Evolutionary conservation across 53 echinoderm and acorn worm species (phyloP).

Genomic region (Mesocentrotus franciscanus): DNA sequence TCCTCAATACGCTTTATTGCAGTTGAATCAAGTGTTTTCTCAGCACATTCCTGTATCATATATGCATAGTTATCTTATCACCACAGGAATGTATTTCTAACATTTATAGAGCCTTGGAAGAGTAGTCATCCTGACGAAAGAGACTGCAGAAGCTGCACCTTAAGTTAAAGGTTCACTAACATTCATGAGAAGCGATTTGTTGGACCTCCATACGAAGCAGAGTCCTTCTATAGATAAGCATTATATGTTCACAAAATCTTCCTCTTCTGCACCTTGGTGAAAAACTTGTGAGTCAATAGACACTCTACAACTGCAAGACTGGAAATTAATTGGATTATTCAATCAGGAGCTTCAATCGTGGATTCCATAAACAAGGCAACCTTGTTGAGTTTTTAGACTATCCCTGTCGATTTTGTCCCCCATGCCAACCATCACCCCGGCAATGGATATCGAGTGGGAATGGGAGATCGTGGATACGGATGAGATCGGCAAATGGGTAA

Average conservation of each 20-base stretch:
- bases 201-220: not conserved
- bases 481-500: slow-evolving; percentile 81
- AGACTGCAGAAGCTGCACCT: not conserved
- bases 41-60: no score
- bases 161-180: not conserved
- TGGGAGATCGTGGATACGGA: slow-evolving; percentile 77
- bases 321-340: slow-evolving; percentile 44
- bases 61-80: not conserved
- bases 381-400: slow-evolving; percentile 1
- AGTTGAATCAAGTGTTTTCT: no score
- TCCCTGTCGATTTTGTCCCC: not conserved
- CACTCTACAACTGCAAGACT: not conserved
- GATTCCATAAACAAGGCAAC: not conserved
- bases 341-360: not conserved
- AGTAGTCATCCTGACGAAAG: not conserved
- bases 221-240: not conserved
- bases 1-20: no score
- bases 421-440: slow-evolving; percentile 59
- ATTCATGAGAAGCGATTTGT: not conserved
- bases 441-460: slow-evolving; percentile 76
- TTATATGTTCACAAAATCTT: not conserved
- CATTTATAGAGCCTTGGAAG: not conserved
- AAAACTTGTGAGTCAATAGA: not conserved
- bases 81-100: not conserved
- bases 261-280: not conserved